Evolutionary conservation across 2,888 invertebrate species (phyloP), one percentile per base, ranked within the genome.

Genomic region (Caenorhabditis uteleia): DNA sequence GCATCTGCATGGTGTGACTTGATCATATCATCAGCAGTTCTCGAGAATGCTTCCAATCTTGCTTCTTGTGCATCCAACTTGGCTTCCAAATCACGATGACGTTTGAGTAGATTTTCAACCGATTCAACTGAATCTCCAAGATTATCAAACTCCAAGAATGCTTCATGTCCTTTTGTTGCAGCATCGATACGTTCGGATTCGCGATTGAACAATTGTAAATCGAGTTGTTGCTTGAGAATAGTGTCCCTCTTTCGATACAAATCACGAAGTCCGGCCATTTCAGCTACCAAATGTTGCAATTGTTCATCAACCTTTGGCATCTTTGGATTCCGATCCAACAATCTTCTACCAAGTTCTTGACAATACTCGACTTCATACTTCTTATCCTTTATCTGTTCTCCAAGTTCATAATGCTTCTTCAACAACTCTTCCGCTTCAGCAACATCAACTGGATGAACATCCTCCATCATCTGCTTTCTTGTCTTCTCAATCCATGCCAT

Each of bases 181-280:
- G 95, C 93, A 85, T 97, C 95, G 68, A 97, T 92, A 84, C 95
- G 92, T 84, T 97, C 95, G 0, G 95, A 95, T 84, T 97, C 97
- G 34, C 93, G 89, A 85, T 93, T 93, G 86, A 95, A 94, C 70
- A 90, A 88, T 83, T 86, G 93, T 60, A 95, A 86, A 75, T 94
- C 91, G 29, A 92, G 88, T 69, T 92, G 90, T 84, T 95, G 93
- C 75, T 90, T 89, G 57, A 95, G 85, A 87, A 91, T 90, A 43
- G 89, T 89, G 54, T 93, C 90, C 82, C 94, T 93, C 55, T 90
- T 23, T 4, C 68, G 54, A 47, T 69, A 72, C 48, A 72, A 43
- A 27, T 69, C 68, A 34, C 70, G 89, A 79, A 90, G 87, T 23
- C 33, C 49, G 2, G 48, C 60, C 74, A 75, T 74, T 26, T 69